Evolutionary conservation across 2,113 vertebrate species (phyloP), one percentile per base, ranked within the genome.

Genomic region (Daphoenositta chrysoptera): DNA sequence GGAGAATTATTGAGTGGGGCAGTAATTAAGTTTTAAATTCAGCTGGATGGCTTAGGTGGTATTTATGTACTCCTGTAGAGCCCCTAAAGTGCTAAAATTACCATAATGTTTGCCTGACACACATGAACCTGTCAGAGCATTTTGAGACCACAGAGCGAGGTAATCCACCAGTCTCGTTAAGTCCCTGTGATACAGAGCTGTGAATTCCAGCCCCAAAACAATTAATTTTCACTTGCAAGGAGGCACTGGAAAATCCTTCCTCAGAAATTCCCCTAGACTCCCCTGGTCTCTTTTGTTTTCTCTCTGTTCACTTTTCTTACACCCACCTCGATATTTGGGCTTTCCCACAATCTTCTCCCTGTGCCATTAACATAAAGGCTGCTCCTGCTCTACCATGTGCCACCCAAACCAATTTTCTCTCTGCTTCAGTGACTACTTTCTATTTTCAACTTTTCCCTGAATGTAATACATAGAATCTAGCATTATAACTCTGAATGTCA

Each of bases 11-110:
- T 93, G 92, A 95, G 75, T 77, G 54, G 85, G 79, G 73, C 50
- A 84, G 73, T 96, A 96, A 97, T 93, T 92, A 96, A 94, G 94
- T 89, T 96, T 94, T 87, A 93, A 92, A 93, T 93, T 94, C 94
- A 95, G 65, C 69, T 94, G 73, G 77, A 91, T 91, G 48, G 81
- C 84, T 94, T 63, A 42, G 81, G 53, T 83, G 63, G 70, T 90
- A 95, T 96, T 94, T 94, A 91, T 48, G 37, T 92, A 89, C 73
- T 91, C 83, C 78, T 87, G 58, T n/a, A 87, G 86, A 87, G 90
- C 73, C 86, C 83, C 89, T 89, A 83, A 91, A 96, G 89, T 5
- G 0, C 50, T 93, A 89, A 94, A 94, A 96, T 95, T 96, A 96
- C 87, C 91, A 91, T 95, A 96, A 96, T 73, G 89, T 94, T 96